Conservation (phyloP, 92 coral and sea anemone species). For the Hydrozoanthus gracilis region DNA sequence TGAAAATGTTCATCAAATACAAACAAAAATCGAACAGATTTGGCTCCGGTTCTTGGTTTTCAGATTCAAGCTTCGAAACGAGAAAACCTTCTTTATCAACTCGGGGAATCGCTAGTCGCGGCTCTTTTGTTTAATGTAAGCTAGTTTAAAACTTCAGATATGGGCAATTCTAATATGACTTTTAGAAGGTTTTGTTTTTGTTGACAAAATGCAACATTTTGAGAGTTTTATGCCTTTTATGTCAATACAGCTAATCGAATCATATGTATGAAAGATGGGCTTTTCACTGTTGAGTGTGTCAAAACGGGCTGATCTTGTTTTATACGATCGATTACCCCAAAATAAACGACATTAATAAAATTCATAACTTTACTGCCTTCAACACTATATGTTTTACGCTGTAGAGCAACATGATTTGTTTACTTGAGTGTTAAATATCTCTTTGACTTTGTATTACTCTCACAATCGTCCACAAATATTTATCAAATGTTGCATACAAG, state of each 20-base stretch:
- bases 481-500: too few relatives aligned
- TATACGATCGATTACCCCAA: too few relatives aligned
- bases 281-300: neutral
- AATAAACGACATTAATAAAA: too few relatives aligned
- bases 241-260: neutral
- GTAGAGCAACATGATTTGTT: too few relatives aligned
- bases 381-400: too few relatives aligned
- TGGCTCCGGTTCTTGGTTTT: conserved; percentile 10
- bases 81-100: neutral
- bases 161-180: too few relatives aligned
- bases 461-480: too few relatives aligned
- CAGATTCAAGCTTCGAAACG: conserved; percentile 8
- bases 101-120: conserved; percentile 2
- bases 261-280: neutral
- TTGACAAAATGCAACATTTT: neutral
- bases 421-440: too few relatives aligned
- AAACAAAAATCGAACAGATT: conserved; percentile 38
- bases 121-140: neutral
- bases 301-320: too few relatives aligned
- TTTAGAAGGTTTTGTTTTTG: neutral
- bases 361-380: too few relatives aligned
- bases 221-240: neutral
- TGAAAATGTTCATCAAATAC: conserved; percentile 46
- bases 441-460: too few relatives aligned
- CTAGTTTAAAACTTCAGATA: neutral